Evolutionary conservation across 2,888 invertebrate species (phyloP).

Genomic region (Eupithecia subumbrata): DNA sequence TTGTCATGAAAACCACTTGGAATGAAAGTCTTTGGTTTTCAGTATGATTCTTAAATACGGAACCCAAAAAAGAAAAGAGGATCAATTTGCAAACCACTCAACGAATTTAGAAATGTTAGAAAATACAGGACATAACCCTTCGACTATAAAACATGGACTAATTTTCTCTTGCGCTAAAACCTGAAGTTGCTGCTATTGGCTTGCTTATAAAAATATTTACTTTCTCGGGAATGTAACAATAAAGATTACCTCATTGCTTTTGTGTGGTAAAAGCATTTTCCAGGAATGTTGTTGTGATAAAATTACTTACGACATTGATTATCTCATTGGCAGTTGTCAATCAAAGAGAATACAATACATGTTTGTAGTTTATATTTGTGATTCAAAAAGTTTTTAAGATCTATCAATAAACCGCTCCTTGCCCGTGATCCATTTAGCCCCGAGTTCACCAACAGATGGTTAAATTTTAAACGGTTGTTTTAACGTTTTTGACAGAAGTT

Average conservation of each 20-base stretch:
- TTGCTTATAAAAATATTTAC: constrained; percentile 20
- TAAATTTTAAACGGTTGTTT: no score
- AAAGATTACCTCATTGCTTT: constrained; percentile 62
- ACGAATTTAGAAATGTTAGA: background rate
- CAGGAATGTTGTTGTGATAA: constrained; percentile 29
- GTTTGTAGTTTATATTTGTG: background rate
- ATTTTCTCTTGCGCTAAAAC: background rate
- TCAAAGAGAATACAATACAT: background rate
- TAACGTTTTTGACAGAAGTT: no score
- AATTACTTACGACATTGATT: constrained; percentile 18
- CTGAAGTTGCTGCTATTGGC: background rate
- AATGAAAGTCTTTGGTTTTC: background rate
- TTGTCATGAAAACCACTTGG: background rate
- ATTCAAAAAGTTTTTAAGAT: background rate
- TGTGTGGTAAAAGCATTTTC: constrained; percentile 41
- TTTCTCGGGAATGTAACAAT: constrained; percentile 23
- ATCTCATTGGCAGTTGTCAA: background rate
- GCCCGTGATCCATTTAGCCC: no score
- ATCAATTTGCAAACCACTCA: background rate
- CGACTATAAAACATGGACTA: background rate
- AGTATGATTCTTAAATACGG: background rate
- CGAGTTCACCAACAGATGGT: no score
- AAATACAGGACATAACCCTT: background rate
- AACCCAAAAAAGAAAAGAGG: no score
- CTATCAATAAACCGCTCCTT: no score